Evolutionary conservation across 2,888 invertebrate species (phyloP).

Genomic region (Andricus curvator): DNA sequence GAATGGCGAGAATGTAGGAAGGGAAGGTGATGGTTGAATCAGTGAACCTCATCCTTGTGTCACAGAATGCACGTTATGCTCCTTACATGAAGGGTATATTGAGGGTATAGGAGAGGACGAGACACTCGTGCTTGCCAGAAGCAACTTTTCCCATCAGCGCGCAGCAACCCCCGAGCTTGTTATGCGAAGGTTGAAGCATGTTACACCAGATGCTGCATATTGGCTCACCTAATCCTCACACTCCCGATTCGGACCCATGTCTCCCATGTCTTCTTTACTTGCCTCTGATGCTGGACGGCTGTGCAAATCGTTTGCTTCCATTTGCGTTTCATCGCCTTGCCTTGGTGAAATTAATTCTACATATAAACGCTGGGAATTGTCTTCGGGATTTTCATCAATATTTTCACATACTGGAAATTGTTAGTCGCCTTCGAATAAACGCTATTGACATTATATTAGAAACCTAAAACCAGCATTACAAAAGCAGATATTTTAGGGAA

Average conservation of each 20-base stretch:
- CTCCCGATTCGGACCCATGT: constrained; percentile 47
- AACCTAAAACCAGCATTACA: no score
- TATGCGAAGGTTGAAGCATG: constrained; percentile 76
- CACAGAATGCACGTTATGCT: neutral
- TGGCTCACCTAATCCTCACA: constrained; percentile 67
- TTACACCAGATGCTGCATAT: constrained; percentile 77
- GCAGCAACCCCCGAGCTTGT: constrained; percentile 73
- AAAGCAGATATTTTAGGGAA: no score
- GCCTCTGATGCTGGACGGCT: constrained; percentile 46
- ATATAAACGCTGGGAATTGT: neutral
- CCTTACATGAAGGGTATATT: neutral
- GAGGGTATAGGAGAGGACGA: constrained; percentile 52
- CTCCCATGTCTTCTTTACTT: constrained; percentile 50
- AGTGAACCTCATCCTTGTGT: neutral
- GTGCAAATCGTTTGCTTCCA: constrained; percentile 9
- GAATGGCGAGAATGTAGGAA: constrained; percentile 14
- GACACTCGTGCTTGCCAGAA: constrained; percentile 60
- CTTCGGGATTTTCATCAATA: neutral
- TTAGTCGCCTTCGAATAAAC: neutral
- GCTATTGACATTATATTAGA: no score
- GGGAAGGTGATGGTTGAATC: constrained; percentile 43
- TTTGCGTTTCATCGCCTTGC: neutral
- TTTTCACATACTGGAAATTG: neutral
- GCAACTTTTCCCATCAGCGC: constrained; percentile 77
- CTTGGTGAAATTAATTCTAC: neutral